These are phyloP conservation scores for Andrena bucephala DNA, from an alignment of 2,888 invertebrate genomes.

Conservation along the genomic window DNA sequence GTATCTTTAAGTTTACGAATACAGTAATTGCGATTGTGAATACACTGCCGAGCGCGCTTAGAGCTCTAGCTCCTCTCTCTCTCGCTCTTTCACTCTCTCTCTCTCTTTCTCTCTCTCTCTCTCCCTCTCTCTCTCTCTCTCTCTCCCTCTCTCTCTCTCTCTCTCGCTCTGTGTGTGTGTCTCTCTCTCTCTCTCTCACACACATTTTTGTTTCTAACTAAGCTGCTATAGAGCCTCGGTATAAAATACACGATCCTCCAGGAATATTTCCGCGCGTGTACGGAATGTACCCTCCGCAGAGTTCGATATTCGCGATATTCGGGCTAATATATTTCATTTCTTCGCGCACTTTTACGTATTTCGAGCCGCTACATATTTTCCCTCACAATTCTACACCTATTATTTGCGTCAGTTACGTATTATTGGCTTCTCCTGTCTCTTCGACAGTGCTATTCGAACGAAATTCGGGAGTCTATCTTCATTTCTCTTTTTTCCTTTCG, in stretches of 20 bases:
- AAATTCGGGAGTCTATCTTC: slow-evolving; percentile 11
- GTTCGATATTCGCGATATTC: slow-evolving; percentile 5
- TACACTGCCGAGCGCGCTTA: slow-evolving; percentile 84
- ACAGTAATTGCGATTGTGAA: slow-evolving; percentile 84
- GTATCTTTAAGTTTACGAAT: slow-evolving; percentile 80
- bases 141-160: slow-evolving; percentile 54
- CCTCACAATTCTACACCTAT: neutral
- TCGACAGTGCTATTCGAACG: slow-evolving; percentile 12
- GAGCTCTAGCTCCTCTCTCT: slow-evolving; percentile 79
- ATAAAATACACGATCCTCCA: slow-evolving; percentile 11
- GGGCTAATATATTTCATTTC: neutral
- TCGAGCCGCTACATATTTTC: neutral
- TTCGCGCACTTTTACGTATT: slow-evolving; percentile 3
- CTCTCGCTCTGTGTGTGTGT: slow-evolving; percentile 43
- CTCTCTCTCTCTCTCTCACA: slow-evolving; percentile 35
- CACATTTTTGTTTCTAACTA: slow-evolving; percentile 61
- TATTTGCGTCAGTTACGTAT: neutral
- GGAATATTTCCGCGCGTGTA: slow-evolving; percentile 11
- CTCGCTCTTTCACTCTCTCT: too few species aligned
- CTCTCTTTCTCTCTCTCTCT: slow-evolving; percentile 24
- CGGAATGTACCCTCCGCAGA: slow-evolving; percentile 5
- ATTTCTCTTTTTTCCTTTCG: neutral
- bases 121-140: slow-evolving; percentile 59
- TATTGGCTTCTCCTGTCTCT: neutral
- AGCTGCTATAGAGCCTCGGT: slow-evolving; percentile 44